Evolutionary conservation across 1,140 invertebrate genomes (phyloP), one percentile per base, ranked within the genome.

Genomic region (Popillia japonica): DNA sequence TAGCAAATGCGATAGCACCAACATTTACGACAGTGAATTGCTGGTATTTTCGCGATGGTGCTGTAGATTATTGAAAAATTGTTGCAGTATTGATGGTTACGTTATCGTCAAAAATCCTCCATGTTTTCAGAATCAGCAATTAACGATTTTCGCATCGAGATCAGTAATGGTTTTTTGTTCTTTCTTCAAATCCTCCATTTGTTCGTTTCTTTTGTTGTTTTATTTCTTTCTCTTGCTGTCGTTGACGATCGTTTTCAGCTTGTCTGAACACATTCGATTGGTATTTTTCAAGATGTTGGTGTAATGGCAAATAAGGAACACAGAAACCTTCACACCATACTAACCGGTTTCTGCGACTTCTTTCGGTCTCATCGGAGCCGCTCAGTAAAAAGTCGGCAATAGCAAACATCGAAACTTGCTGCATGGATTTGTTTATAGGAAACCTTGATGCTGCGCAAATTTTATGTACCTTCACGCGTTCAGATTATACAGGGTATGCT

Each of bases 291-390:
- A 87, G 78, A 96, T 94, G 42, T 94, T 75, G 93, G 90, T 27
- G 95, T 95, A 92, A 95, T 95, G 72, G 94, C 92, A 85, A 96
- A 88, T 79, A 95, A 90, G 9, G 95, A 93, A 64, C 94, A n/a
- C n/a, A n/a, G n/a, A n/a, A n/a, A n/a, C n/a, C n/a, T n/a, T n/a
- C n/a, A n/a, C n/a, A n/a, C n/a, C n/a, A n/a, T n/a, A n/a, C n/a
- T n/a, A n/a, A n/a, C n/a, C n/a, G n/a, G n/a, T n/a, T n/a, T n/a
- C n/a, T n/a, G n/a, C n/a, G n/a, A n/a, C n/a, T n/a, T n/a, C n/a
- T n/a, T n/a, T n/a, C n/a, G n/a, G n/a, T n/a, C n/a, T n/a, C n/a
- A n/a, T n/a, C n/a, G n/a, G n/a, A n/a, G n/a, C n/a, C n/a, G n/a
- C n/a, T n/a, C n/a, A n/a, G n/a, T n/a, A n/a, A n/a, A n/a, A n/a